A percentile compares a stretch with the other conserved stretches of the same genome.
These are phyloP conservation scores for Styela plicata DNA, from an alignment of 23 tunicate species.

Conservation along the genomic window DNA sequence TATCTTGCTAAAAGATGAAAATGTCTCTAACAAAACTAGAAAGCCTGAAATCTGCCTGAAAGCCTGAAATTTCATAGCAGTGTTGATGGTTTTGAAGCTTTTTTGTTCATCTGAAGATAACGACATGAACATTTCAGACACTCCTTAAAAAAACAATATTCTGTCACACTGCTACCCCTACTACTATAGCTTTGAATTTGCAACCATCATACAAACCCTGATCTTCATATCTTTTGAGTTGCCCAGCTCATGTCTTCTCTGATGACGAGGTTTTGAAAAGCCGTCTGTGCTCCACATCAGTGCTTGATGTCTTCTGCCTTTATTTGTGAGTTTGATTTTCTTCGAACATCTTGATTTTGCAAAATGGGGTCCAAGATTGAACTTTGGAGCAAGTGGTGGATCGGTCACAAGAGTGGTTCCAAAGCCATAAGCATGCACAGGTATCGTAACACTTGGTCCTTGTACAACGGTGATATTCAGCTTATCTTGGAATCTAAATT, in stretches of 20 bases:
- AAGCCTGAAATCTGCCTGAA: no score
- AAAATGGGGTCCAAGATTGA: conserved; percentile 89
- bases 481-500: conserved; percentile 83
- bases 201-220: no score
- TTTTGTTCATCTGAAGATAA: no score
- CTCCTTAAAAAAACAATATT: no score
- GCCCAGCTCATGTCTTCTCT: conserved; percentile 4
- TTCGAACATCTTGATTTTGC: conserved; percentile 57
- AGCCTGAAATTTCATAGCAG: no score
- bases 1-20: no score
- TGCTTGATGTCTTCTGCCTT: conserved; percentile 83
- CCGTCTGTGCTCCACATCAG: conserved; percentile 88
- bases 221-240: conserved; percentile 63
- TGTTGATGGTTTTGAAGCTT: no score
- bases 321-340: conserved; percentile 76
- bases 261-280: conserved; percentile 43
- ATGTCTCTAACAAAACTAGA: no score
- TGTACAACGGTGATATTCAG: conserved; percentile 70
- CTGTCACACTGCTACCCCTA: no score
- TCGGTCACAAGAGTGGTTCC: conserved; percentile 83
- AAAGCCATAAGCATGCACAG: conserved; percentile 65
- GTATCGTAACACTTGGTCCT: conserved; percentile 75
- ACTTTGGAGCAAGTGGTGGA: conserved; percentile 63
- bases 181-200: no score
- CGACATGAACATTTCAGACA: no score